Base-by-base conservation (phyloP, 2,888 invertebrate species). In the Aspidapion aeneum region DNA sequence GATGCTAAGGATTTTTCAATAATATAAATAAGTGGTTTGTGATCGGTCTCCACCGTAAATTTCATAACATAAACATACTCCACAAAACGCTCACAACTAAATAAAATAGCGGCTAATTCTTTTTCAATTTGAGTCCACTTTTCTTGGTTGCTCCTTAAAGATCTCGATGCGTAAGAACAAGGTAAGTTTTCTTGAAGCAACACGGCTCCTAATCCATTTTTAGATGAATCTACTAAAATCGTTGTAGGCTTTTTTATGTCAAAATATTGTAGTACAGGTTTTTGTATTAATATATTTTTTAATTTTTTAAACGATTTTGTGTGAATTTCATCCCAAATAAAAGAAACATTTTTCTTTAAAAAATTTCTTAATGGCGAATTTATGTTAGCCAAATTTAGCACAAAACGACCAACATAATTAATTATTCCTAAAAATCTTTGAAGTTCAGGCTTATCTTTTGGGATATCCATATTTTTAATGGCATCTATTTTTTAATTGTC, bases 281-380 rank as follows among this genome's bases (percentile, higher is more conserved):
- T 7, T 35, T 35, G 3, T 7, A 3, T 7, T 35, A 35, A 3
- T 35, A 7, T 16, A 52, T 52, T 16, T 58, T 49, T 58, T 18
- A 58, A 50, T 58, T 58, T n/a, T 16, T 48, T 50, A 49, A 58
- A 48, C 7, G 48, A 3, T 58, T 58, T 49, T 58, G 7, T 52
- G 49, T 22, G 18, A 58, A 52, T 3, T 52, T 20, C n/a, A 52
- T 48, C 21, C 7, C 49, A 58, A 7, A 5, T 18, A 58, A 58
- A 58, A 56, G n/a, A 18, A 3, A 18, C 17, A 3, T 52, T 16
- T 52, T 52, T 52, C 18, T 52, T 52, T 7, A 52, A 16, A 3
- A 52, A 16, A 7, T 17, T 9, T 52, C 54, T 17, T 18, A 52
- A 52, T 17, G 54, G 54, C 3, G 18, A 18, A 52, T 3, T 49